Conservation (phyloP, 2,113 vertebrate genomes). For the Chionis minor region DNA sequence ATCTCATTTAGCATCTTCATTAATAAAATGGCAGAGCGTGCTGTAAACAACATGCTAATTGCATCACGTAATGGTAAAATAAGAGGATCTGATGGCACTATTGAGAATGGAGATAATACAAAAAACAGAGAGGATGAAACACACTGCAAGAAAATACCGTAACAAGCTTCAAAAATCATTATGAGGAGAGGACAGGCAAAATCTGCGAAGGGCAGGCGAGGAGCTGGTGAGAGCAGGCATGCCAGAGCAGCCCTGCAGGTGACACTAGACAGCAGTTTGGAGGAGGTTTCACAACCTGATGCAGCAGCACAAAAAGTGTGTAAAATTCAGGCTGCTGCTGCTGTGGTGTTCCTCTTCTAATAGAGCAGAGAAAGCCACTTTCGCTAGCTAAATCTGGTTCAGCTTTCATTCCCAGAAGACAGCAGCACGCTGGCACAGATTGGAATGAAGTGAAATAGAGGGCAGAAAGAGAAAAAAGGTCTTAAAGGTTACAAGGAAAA, state of each 20-base stretch:
- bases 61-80: background rate
- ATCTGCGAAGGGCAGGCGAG: rapidly evolving
- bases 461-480: background rate
- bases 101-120: background rate
- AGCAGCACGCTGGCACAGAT: background rate
- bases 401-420: background rate
- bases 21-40: background rate
- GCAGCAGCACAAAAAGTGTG: background rate
- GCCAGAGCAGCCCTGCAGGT: background rate
- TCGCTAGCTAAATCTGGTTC: background rate
- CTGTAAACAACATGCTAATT: constrained; percentile 10
- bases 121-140: background rate
- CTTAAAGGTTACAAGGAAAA: background rate
- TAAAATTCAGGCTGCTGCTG: background rate
- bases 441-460: background rate
- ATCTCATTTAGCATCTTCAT: constrained; percentile 32
- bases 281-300: background rate
- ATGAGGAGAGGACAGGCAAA: background rate
- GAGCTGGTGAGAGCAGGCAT: rapidly evolving
- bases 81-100: background rate
- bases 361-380: background rate
- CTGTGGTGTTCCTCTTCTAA: background rate
- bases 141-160: background rate
- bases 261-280: background rate
- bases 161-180: background rate